Conservation (phyloP, 2,797 vertebrate genomes). For the Phoxinus dragarum region DNA sequence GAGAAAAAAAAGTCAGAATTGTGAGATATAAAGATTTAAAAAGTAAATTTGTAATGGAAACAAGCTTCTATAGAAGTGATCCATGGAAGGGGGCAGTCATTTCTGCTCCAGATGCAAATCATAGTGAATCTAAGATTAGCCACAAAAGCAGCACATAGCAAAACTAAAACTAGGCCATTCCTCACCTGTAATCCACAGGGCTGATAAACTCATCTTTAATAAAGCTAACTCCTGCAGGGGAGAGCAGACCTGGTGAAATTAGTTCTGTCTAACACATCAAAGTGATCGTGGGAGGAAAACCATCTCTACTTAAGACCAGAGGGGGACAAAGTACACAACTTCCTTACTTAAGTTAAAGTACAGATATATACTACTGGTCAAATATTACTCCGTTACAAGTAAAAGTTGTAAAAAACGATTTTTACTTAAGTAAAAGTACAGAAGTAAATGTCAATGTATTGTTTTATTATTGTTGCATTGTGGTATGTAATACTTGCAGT, state of each 20-base stretch:
- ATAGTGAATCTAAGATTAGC: slow-evolving; percentile 9
- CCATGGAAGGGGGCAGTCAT: not conserved
- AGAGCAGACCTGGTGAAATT: not conserved
- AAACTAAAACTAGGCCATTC: slow-evolving; percentile 20
- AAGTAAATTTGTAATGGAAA: not conserved
- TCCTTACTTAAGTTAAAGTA: no score
- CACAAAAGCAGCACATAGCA: not conserved
- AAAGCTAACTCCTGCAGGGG: not conserved
- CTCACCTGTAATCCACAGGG: slow-evolving; percentile 3
- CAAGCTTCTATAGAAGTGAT: not conserved
- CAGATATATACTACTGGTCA: no score
- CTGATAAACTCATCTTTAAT: slow-evolving; percentile 4
- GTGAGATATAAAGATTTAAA: no score
- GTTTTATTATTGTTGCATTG: no score
- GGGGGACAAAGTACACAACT: no score
- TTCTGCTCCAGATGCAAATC: not conserved
- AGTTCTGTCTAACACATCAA: slow-evolving; percentile 6
- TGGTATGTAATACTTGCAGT: no score
- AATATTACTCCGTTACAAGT: no score
- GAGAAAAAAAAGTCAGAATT: not conserved
- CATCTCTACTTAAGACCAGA: not conserved
- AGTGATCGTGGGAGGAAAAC: slow-evolving; percentile 15
- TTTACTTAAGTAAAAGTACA: no score
- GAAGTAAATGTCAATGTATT: no score
- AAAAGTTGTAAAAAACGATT: no score